Evolutionary conservation across 1,140 invertebrate species (phyloP).

Genomic region (Tetramorium simillimum): DNA sequence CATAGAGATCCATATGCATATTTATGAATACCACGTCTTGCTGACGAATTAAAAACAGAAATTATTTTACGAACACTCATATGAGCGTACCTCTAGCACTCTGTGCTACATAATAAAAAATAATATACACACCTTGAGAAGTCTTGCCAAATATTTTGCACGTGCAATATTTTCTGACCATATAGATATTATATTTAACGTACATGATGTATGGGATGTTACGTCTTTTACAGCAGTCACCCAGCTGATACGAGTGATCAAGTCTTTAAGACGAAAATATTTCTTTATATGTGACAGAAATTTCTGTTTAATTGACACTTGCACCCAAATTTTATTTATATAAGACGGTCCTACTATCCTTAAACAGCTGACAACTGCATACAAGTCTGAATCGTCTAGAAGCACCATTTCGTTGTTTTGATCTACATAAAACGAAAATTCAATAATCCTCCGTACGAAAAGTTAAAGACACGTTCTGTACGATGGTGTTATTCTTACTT

Average conservation of each 20-base stretch:
- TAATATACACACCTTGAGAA: not conserved
- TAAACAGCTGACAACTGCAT: not conserved
- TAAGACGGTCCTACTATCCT: not conserved
- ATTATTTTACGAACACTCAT: not conserved
- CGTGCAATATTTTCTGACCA: constrained; percentile 22
- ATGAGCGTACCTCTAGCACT: too few species aligned
- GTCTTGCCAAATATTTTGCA: constrained; percentile 2
- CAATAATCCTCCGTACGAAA: not conserved
- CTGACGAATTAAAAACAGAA: not conserved
- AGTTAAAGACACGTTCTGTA: not conserved
- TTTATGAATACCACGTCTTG: constrained; percentile 13
- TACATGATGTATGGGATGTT: too few species aligned
- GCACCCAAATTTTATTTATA: constrained; percentile 22
- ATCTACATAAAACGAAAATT: not conserved
- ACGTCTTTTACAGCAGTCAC: too few species aligned
- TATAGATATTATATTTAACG: not conserved
- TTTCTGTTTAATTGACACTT: not conserved
- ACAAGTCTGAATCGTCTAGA: constrained; percentile 9
- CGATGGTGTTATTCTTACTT: not conserved
- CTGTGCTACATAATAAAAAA: too few species aligned
- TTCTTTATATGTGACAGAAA: not conserved
- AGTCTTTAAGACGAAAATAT: not conserved
- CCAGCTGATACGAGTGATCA: too few species aligned
- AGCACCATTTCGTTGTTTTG: not conserved
- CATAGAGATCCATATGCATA: constrained; percentile 16